Base-by-base conservation (phyloP, 2,797 vertebrate species). In the Geotrypetes seraphini region DNA sequence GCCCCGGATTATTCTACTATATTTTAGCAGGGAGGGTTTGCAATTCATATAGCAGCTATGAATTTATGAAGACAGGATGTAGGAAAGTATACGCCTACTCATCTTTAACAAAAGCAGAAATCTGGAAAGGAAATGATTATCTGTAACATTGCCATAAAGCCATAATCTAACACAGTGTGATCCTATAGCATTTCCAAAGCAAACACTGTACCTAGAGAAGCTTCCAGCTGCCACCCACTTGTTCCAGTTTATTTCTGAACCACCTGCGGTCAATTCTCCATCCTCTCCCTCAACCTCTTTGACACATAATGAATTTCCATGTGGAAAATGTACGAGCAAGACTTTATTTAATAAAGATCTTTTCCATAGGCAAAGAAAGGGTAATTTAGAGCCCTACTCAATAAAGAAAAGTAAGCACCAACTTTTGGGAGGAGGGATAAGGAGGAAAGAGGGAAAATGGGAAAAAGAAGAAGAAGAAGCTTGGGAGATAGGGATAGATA, bases 111-210 rank as follows among this genome's bases (percentile, higher is more conserved):
- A 42, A 50, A 47, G 8, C 16, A 19, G 20, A 47, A 43, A 23
- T 10, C 28, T 31, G 53, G 24, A 58, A 43, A 39, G 25, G 35
- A 39, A 50, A 53, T 26, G 25, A 35, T n/a, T n/a, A n/a, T 48
- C 43, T 25, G 34, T 31, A 22, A 22, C 46, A 32, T 24, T 7
- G 16, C 33, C 34, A 7, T 17, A 36, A 41, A 43, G n/a, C n/a
- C n/a, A n/a, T n/a, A n/a, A n/a, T n/a, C n/a, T 16, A 13, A 21
- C 8, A 36, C 37, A 35, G 19, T 30, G 16, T 11, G 26, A 53
- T 34, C 37, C 32, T 40, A 5, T 5, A 43, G 15, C 11, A 39
- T 28, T 24, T 49, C 17, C 34, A 30, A 38, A 53, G 15, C 10
- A 35, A 47, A 33, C n/a, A n/a, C n/a, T n/a, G n/a, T 1, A 29